Evolutionary conservation across 1,140 invertebrate species (phyloP), one percentile per base, ranked within the genome.

Genomic region (Drosophila aff.): DNA sequence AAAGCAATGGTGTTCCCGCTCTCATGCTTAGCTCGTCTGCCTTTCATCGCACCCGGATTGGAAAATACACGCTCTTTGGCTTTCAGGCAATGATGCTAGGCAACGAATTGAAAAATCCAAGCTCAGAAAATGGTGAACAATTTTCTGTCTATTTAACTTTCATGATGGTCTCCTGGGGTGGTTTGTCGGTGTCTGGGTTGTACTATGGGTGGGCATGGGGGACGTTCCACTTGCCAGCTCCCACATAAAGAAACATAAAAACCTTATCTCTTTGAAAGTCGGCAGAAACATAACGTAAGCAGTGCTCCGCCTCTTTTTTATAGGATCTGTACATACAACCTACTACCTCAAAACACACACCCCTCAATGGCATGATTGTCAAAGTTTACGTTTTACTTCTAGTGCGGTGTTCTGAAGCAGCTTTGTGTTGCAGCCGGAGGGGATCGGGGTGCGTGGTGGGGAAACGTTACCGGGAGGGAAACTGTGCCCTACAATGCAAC

Each of bases 341-440:
- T 36, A 26, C n/a, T 62, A 11, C 60, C 21, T 6, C 55, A 26
- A 38, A 41, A 23, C 31, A 38, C 46, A 33, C 50, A 36, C 61
- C 28, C 28, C 52, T 50, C 50, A 47, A 57, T 52, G 36, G 67
- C 57, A 68, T 71, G 82, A 68, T 85, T 90, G 86, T 91, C 86
- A 90, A 91, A 90, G 86, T 85, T 90, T 85, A 90, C 85, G 82
- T 90, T 90, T 90, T 82, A 82, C 81, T 85, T 90, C 71, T 76
- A 90, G 81, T 82, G 71, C 79, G 80, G 73, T 75, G 77, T 74
- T 68, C 64, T 79, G 60, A 41, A 63, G 47, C 41, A 58, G 43
- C 64, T 79, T 71, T 71, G 68, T 73, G 46, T 66, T 46, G 53
- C 50, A 72, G 55, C 60, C n/a, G 40, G 36, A 60, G 40, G 60